Conservation (phyloP, 2,797 vertebrate species). For the Eulemur rubriventer region DNA sequence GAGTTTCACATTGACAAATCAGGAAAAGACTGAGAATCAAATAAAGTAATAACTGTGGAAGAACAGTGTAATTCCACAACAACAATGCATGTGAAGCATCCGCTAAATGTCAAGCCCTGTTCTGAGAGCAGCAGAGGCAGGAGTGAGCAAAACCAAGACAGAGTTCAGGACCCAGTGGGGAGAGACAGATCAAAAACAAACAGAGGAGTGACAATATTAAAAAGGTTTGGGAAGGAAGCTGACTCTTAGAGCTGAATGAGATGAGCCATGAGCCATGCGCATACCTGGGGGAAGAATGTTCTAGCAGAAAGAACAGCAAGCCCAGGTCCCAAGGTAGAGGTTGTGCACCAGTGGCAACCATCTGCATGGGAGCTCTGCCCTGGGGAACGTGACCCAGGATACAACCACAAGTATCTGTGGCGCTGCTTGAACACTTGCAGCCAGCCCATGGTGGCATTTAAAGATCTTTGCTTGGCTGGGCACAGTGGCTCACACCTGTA, state of each 20-base stretch:
- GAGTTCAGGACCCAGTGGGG: neutral
- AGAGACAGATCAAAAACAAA: neutral
- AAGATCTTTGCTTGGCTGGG: neutral
- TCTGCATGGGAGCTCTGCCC: neutral
- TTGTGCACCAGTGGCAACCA: accelerated
- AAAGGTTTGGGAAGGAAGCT: neutral
- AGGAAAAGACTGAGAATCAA: neutral
- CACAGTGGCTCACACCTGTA: too few relatives aligned
- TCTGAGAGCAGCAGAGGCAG: neutral
- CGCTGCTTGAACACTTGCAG: accelerated
- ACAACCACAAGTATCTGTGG: too few relatives aligned
- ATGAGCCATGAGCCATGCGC: accelerated
- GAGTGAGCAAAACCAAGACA: neutral
- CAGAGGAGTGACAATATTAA: accelerated
- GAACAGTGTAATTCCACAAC: neutral
- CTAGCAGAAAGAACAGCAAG: neutral
- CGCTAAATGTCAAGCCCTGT: neutral
- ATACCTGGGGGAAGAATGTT: neutral
- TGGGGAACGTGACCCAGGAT: accelerated
- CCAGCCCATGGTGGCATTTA: neutral
- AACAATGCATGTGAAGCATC: neutral
- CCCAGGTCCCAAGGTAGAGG: neutral
- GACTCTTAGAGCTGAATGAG: neutral
- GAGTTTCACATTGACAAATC: neutral
- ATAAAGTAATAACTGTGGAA: neutral